Conservation (phyloP, 2,888 invertebrate species). For the Aleiodes leptofemur region DNA sequence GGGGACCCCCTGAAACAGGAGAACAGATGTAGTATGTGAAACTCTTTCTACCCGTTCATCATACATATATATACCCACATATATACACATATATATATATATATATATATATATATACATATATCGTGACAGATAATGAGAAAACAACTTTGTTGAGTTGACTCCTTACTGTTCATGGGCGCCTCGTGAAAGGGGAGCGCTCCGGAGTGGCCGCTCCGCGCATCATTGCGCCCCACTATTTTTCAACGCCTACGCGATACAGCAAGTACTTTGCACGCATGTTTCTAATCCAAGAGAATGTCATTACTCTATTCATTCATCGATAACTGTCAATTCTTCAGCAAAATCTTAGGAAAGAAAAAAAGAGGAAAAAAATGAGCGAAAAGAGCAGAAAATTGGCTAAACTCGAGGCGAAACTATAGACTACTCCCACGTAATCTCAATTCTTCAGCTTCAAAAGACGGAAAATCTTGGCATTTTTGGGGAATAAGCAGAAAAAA, state of each 20-base stretch:
- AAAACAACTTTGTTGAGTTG: slow-evolving; percentile 23
- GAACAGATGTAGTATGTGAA: slow-evolving; percentile 51
- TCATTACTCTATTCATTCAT: neutral
- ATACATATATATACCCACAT: slow-evolving; percentile 23
- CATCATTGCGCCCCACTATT: slow-evolving; percentile 74
- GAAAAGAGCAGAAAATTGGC: no score
- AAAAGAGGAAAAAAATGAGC: no score
- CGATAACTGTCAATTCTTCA: no score
- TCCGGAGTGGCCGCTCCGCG: slow-evolving; percentile 75
- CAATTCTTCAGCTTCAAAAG: no score
- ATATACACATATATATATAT: slow-evolving; percentile 30
- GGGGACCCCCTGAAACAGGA: slow-evolving; percentile 68
- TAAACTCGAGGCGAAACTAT: no score
- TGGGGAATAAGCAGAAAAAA: no score
- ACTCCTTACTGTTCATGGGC: slow-evolving; percentile 62
- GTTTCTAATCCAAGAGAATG: neutral
- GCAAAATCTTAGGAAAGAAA: no score
- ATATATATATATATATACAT: slow-evolving; percentile 24
- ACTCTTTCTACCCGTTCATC: neutral
- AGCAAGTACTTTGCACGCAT: neutral
- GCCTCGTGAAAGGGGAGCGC: slow-evolving; percentile 74
- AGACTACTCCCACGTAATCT: no score
- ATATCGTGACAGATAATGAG: slow-evolving; percentile 26
- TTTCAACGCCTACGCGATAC: slow-evolving; percentile 54
- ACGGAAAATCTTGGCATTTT: no score